Conservation (phyloP, 2,888 invertebrate species). For the Agrotis puta region DNA sequence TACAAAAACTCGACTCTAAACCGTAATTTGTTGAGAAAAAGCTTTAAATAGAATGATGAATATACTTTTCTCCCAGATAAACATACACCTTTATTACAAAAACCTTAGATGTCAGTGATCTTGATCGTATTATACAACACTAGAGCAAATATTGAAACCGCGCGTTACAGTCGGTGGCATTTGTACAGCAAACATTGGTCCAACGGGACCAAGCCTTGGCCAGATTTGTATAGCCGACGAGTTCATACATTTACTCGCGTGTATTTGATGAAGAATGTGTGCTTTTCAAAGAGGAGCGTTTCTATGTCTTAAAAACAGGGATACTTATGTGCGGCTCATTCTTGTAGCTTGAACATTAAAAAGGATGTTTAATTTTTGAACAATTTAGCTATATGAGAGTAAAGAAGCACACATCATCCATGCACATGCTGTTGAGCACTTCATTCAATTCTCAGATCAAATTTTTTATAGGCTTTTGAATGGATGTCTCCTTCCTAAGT, state of each 20-base stretch:
- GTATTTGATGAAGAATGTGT: slow-evolving; percentile 35
- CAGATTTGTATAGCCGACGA: slow-evolving; percentile 28
- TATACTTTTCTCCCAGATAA: background rate
- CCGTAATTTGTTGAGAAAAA: no score
- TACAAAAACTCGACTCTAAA: no score
- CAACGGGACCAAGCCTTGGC: slow-evolving; percentile 20
- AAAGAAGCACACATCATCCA: no score
- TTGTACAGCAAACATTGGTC: slow-evolving; percentile 47
- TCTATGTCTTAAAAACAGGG: background rate
- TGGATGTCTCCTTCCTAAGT: no score
- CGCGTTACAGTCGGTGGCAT: slow-evolving; percentile 20
- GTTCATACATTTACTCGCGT: slow-evolving; percentile 24
- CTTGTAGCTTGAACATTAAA: background rate
- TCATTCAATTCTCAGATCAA: no score
- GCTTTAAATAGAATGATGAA: background rate
- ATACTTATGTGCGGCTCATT: background rate
- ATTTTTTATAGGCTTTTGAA: no score
- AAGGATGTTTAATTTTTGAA: background rate
- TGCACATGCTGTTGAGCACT: no score
- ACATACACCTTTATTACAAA: background rate
- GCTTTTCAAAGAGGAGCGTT: slow-evolving; percentile 11
- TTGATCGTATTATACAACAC: slow-evolving; percentile 14
- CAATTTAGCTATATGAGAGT: no score
- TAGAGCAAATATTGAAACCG: slow-evolving; percentile 47
- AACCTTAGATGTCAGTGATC: background rate